Evolutionary conservation across 2,888 invertebrate species (phyloP), one percentile per base, ranked within the genome.

Genomic region (Ornithoptera alexandrae): DNA sequence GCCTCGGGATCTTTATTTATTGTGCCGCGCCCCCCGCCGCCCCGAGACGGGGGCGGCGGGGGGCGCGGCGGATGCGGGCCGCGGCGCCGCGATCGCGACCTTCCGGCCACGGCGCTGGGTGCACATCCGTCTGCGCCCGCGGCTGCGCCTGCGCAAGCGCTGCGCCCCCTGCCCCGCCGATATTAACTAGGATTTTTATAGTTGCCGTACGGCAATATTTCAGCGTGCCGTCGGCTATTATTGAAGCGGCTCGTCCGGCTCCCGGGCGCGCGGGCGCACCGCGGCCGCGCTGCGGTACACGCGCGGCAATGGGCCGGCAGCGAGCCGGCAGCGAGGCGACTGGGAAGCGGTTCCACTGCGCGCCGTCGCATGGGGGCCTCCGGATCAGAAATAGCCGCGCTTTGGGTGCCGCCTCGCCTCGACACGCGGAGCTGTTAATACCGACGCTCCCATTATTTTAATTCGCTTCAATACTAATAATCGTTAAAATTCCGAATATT

Each of bases 281-380:
- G 73, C 77, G 72, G 72, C 73, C 74, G 75, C 74, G 75, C 78
- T 74, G 76, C 79, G 79, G 81, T 78, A 86, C 87, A 89, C 88
- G 85, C 78, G 79, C 68, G 79, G 85, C 86, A 89, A 91, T 90
- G 89, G 90, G 85, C 81, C 76, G 75, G 74, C 78, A 81, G 84
- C 86, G 89, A 89, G 89, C 86, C 78, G 75, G 75, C 78, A 79
- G 77, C 77, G 84, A 81, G 84, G 83, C 83, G 86, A 84, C 84
- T 81, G 78, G 8, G 39, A 8, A 39, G 8, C 39, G 39, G 10
- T 39, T 7, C 10, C 39, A 10, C 39, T 1, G 10, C 39, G 79
- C 80, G 80, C 84, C 89, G 81, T 83, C 83, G 86, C 84, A 87
- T 87, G 89, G 86, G 88, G 76, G 86, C 84, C 79, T 2, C 73